These are phyloP conservation scores for Aspidoscelis tigris DNA, from an alignment of 2,113 vertebrate genomes.

Conservation along the genomic window DNA sequence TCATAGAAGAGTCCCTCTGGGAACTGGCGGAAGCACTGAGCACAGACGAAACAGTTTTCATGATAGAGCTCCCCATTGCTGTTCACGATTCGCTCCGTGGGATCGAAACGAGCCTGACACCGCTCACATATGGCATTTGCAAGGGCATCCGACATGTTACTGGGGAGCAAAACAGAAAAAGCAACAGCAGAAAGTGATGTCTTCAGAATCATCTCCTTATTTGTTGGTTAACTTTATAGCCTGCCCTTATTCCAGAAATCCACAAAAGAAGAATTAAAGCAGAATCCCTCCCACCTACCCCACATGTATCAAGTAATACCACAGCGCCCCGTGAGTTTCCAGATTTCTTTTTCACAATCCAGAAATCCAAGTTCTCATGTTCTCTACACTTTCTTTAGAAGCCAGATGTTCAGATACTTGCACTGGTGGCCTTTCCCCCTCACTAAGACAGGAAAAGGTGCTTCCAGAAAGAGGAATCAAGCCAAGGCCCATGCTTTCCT, in stretches of 20 bases:
- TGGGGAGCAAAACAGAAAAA: slow-evolving; percentile 41
- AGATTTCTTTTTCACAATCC: too few relatives aligned
- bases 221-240: too few relatives aligned
- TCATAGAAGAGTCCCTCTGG: slow-evolving; percentile 82
- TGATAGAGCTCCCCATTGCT: slow-evolving; percentile 80
- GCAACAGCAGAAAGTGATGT: not conserved
- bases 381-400: too few relatives aligned
- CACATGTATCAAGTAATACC: too few relatives aligned
- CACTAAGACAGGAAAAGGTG: too few relatives aligned
- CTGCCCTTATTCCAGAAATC: not conserved
- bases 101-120: slow-evolving; percentile 74
- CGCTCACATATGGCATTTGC: slow-evolving; percentile 76
- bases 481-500: too few relatives aligned
- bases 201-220: not conserved
- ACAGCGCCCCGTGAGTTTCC: too few relatives aligned
- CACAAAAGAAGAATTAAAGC: not conserved
- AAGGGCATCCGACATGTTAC: slow-evolving; percentile 79
- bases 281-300: too few relatives aligned
- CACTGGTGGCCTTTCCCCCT: too few relatives aligned
- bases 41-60: slow-evolving; percentile 80
- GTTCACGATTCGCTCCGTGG: slow-evolving; percentile 76
- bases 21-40: slow-evolving; percentile 81
- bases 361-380: too few relatives aligned
- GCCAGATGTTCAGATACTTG: too few relatives aligned
- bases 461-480: too few relatives aligned